Evolutionary conservation across 1,140 invertebrate genomes (phyloP).

Genomic region (Lerema accius): DNA sequence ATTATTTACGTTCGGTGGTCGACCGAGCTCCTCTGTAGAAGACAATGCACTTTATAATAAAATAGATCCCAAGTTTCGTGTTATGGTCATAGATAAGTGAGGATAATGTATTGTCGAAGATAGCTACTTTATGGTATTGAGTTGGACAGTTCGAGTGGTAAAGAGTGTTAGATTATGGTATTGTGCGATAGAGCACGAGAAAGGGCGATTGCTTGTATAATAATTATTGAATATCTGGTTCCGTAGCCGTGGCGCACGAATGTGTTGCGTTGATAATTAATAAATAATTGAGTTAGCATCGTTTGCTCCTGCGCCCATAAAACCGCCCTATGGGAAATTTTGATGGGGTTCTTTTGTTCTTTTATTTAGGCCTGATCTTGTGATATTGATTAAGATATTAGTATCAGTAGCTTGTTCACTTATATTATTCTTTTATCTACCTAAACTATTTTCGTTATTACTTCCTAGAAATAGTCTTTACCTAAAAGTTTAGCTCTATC

Average conservation of each 20-base stretch:
- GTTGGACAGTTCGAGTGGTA: slow-evolving; percentile 67
- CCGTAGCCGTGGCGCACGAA: slow-evolving; percentile 10
- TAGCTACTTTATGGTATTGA: slow-evolving; percentile 77
- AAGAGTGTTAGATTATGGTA: slow-evolving; percentile 70
- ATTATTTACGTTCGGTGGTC: slow-evolving; percentile 79
- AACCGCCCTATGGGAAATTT: no score
- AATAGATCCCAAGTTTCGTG: slow-evolving; percentile 74
- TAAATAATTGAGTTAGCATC: slow-evolving; percentile 25
- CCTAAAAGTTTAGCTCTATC: no score
- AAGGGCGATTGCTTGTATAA: slow-evolving; percentile 57
- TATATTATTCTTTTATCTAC: no score
- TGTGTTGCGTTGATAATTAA: slow-evolving; percentile 26
- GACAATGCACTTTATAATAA: slow-evolving; percentile 82
- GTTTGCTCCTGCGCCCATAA: slow-evolving; percentile 8
- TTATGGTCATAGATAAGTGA: slow-evolving; percentile 78
- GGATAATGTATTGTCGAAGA: slow-evolving; percentile 77
- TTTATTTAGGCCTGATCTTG: no score
- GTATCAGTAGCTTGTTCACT: no score
- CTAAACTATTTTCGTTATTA: no score
- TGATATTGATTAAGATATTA: no score
- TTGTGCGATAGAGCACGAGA: slow-evolving; percentile 51
- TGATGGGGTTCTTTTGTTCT: not conserved
- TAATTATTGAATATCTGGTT: slow-evolving; percentile 50
- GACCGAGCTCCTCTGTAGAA: slow-evolving; percentile 61
- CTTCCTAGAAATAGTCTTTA: no score